Conservation (phyloP, 2,113 vertebrate species). For the Hepsetus odoe region DNA sequence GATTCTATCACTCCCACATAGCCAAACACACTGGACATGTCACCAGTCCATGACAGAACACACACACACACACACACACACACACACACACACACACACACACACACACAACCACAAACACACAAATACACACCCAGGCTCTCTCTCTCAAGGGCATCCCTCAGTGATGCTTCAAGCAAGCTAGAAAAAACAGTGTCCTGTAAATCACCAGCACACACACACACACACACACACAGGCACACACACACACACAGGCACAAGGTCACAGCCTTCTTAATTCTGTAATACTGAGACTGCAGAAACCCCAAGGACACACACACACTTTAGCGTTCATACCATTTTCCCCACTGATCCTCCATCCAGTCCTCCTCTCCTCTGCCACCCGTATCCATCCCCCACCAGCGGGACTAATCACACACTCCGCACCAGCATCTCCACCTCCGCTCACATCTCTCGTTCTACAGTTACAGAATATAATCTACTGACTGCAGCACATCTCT, state of each 20-base stretch:
- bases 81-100: background rate
- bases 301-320: slow-evolving; percentile 40
- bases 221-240: slow-evolving; percentile 33
- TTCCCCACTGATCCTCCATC: slow-evolving; percentile 99
- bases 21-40: no score
- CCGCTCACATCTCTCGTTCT: background rate
- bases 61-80: background rate
- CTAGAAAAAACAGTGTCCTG: background rate
- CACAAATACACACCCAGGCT: slow-evolving; percentile 23
- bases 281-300: slow-evolving; percentile 3
- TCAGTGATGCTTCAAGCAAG: background rate
- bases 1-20: no score
- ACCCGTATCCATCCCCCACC: slow-evolving; percentile 88
- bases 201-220: slow-evolving; percentile 2
- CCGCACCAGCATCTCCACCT: slow-evolving; percentile 39
- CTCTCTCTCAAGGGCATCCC: slow-evolving; percentile 9
- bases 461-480: background rate
- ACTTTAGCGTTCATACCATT: slow-evolving; percentile 85
- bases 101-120: background rate
- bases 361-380: slow-evolving; percentile 91
- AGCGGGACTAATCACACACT: slow-evolving; percentile 64
- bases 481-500: no score
- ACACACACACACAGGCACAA: slow-evolving; percentile 35
- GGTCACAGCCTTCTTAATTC: slow-evolving; percentile 25
- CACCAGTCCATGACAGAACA: background rate